Base-by-base conservation (phyloP, 2,888 invertebrate genomes). In the Torymus tubicola region DNA sequence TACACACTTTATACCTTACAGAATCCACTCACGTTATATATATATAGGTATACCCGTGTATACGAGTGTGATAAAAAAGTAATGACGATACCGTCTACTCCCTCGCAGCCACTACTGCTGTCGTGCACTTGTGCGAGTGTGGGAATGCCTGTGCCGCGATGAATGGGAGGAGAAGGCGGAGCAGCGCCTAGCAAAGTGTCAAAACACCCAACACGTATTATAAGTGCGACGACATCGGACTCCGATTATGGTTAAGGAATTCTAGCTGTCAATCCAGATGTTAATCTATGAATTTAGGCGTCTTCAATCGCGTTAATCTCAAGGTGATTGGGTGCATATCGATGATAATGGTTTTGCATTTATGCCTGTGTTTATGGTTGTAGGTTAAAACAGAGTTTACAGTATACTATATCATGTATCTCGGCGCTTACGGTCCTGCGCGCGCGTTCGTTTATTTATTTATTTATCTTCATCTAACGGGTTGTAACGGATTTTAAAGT, bases 221-320 rank as follows among this genome's bases (percentile, higher is more conserved):
- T 42, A 42, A 42, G 8, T 42, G 42, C 42, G 42, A 42, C 42
- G 42, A 42, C 5, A 10, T 24, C 24, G 13, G 16, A 13, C 52
- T 57, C 18, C 21, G 24, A 75, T 75, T 58, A 81, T 81, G 73
- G 53, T 81, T 78, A 50, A 70, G 63, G 65, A 61, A 81, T 21
- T 71, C 2, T 71, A 68, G 64, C 58, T 64, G 69, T 73, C 58
- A 57, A 70, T 50, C 64, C 77, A 75, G 75, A 77, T 80, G 80
- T 74, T 80, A 80, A 90, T 91, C 91, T 94, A 95, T 95, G 95
- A 95, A 95, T 95, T 95, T 95, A 92, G 95, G 94, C 92, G 94
- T 95, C 89, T 95, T 95, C 90, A 95, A 95, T 90, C 94, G 95
- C 92, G 95, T 95, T 91, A 95, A 95, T 92, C 93, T 94, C 90